Evolutionary conservation across 2,113 vertebrate genomes (phyloP), one percentile per base, ranked within the genome.

Genomic region (Lucifuga dentata): DNA sequence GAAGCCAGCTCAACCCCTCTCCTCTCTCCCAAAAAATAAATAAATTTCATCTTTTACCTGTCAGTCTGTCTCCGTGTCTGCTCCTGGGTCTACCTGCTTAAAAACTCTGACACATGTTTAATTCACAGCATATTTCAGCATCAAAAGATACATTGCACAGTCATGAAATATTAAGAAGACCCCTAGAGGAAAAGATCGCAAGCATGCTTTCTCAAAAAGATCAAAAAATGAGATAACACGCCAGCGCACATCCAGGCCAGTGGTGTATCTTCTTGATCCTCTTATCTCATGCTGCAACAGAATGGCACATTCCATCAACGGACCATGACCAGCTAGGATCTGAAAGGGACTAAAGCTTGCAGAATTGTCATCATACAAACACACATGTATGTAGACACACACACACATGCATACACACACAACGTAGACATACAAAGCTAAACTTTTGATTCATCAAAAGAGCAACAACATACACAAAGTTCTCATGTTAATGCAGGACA

Each of bases 121-220:
- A 92, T 91, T 92, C 80, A 90, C 66, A 51, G 70, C 66, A 75
- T 78, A 86, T 88, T 88, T 87, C 79, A 89, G 78, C 86, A 86
- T 84, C 79, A 90, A 90, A 89, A 89, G 79, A 89, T 88, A 89
- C 84, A 83, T 78, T 80, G 88, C 82, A 87, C 39, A 65, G 70
- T 87, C 81, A 85, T 90, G 59, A 89, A 91, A 91, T 92, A 92
- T 92, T 90, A 86, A 92, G 68, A 45, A 38, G 53, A 36, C 58
- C 81, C 77, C 75, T 10, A 44, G 65, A 80, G 85, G 83, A 41
- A 69, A 84, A 80, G 66, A 76, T 73, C 64, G 65, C 77, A 73
- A 76, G 78, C 81, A 69, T 76, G 70, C 66, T 68, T 78, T 76
- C 80, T 71, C 46, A 62, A 78, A 86, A 86, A 87, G 83, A 91